These are phyloP conservation scores for Mallotus villosus DNA, from an alignment of 2,797 vertebrate genomes.

Conservation along the genomic window DNA sequence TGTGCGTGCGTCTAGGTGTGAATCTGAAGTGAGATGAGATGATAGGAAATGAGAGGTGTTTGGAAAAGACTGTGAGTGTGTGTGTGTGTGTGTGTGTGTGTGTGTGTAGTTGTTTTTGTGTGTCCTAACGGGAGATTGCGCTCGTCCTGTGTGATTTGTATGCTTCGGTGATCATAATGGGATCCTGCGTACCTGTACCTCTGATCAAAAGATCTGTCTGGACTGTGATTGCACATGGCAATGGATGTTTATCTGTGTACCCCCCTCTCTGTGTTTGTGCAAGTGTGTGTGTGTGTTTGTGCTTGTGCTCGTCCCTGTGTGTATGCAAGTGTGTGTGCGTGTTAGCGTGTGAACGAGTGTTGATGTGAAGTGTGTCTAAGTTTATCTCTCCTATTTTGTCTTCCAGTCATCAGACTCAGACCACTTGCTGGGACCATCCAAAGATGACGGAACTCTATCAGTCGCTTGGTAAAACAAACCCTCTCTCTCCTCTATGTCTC, in stretches of 20 bases:
- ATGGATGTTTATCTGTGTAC: background rate
- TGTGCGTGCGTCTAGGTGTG: constrained; percentile 17
- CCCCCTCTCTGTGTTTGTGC: constrained; percentile 8
- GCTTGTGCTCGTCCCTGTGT: background rate
- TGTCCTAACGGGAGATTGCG: background rate
- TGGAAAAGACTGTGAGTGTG: constrained; percentile 11
- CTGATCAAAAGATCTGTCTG: background rate
- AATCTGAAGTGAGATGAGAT: no score
- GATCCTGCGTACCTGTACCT: background rate
- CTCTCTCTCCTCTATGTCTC: no score
- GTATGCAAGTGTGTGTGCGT: background rate
- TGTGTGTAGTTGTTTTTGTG: background rate
- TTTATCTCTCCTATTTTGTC: constrained; percentile 23
- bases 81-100: constrained; percentile 14
- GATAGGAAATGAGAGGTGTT: constrained; percentile 22
- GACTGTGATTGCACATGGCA: background rate
- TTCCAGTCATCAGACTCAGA: constrained; percentile 92
- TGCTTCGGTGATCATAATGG: constrained; percentile 3
- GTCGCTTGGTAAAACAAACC: constrained; percentile 81
- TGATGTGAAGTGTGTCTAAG: background rate
- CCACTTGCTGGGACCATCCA: constrained; percentile 97
- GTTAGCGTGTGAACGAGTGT: background rate
- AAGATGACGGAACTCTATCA: constrained; percentile 98
- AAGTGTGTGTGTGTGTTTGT: background rate
- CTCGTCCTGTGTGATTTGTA: background rate